These are phyloP conservation scores for Actias luna DNA, from an alignment of 2,888 invertebrate genomes.

Conservation along the genomic window DNA sequence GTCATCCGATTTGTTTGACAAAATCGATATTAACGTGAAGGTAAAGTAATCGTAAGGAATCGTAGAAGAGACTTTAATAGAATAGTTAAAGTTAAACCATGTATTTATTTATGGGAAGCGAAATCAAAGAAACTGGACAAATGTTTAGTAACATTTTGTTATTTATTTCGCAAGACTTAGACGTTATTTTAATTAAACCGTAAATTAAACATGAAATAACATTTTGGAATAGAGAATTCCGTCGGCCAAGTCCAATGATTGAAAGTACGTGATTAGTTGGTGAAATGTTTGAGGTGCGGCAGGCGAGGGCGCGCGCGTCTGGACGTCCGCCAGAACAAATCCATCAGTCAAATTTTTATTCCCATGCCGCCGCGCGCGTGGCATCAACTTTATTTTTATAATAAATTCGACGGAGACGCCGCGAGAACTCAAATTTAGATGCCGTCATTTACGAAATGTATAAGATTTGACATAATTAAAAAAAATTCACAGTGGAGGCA, in stretches of 20 bases:
- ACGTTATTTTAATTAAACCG: not conserved
- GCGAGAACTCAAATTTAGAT: constrained; percentile 17
- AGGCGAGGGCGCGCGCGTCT: constrained; percentile 15
- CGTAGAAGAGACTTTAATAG: too few relatives aligned
- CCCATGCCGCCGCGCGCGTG: constrained; percentile 14
- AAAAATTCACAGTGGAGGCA: too few relatives aligned
- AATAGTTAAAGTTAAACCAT: too few relatives aligned
- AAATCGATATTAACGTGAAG: too few relatives aligned
- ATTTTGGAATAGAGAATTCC: not conserved
- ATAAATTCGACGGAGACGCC: constrained; percentile 27
- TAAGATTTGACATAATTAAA: not conserved
- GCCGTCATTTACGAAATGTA: not conserved
- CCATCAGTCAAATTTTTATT: constrained; percentile 37
- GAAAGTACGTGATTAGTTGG: not conserved
- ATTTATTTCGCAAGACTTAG: too few relatives aligned
- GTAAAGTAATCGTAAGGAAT: too few relatives aligned
- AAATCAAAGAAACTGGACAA: too few relatives aligned
- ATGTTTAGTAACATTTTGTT: too few relatives aligned
- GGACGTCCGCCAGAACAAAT: constrained; percentile 28
- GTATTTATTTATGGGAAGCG: too few relatives aligned
- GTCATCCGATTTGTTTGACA: too few relatives aligned
- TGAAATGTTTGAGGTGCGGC: not conserved
- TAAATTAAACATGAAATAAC: not conserved
- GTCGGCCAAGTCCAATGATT: not conserved
- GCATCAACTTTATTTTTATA: constrained; percentile 29